Evolutionary conservation across 2,113 vertebrate species (phyloP), one percentile per base, ranked within the genome.

Genomic region (Telmatochromis sp.): DNA sequence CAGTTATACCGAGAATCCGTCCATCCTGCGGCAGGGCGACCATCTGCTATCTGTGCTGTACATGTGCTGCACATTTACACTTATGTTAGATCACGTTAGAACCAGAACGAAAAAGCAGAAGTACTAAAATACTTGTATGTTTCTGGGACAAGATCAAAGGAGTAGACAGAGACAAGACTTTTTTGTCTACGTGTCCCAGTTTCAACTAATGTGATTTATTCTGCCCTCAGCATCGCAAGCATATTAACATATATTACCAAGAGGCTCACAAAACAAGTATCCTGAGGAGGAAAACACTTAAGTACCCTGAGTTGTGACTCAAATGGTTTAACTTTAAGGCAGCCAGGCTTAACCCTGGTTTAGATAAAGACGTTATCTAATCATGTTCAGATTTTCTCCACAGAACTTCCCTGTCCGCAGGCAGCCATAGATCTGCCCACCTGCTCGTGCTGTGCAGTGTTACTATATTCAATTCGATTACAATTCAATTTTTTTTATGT

Each of bases 101-200:
- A 80, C 12, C 37, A 57, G 33, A 84, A 70, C 7, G 19, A 15
- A 8, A 82, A 26, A 55, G 55, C 19, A 28, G 26, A 75, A 54
- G 53, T 55, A 7, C 42, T 75, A 21, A 81, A 45, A 80, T 82
- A 81, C 80, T 75, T 51, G 8, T 40, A 63, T 83, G 84, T 88
- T 91, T 92, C 86, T 87, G 85, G 87, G 84, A 87, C 87, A 21
- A 79, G 45, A 88, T 92, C 57, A 87, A 83, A 92, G 58, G 51
- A 82, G 21, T 26, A 57, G 17, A 82, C 17, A 35, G 42, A 53
- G 55, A 37, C 60, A 23, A 82, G 65, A 68, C 45, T 84, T 81
- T 88, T 90, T 57, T 88, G 58, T 91, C 45, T 1, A 19, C 31
- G 65, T 87, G 53, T 85, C 83, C 85, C 49, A 45, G 49, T 90